Evolutionary conservation across 37 sponge, comb jelly and placozoan species (phyloP), one percentile per base, ranked within the genome.

Genomic region (Ephydatia muelleri): DNA sequence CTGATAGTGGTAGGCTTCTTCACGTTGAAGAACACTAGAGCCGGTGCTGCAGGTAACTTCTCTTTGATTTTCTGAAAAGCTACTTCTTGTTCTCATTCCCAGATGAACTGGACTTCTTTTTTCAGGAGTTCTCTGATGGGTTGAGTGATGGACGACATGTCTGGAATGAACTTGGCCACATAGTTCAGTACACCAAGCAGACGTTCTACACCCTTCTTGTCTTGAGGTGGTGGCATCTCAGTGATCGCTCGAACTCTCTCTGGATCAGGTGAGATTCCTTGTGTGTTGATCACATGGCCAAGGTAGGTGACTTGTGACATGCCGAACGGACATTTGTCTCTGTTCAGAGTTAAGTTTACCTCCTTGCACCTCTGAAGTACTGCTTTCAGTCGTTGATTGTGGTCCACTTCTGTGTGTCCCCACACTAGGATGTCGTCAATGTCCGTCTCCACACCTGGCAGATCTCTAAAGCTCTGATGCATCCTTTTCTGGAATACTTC

Each of bases 401-500:
- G 47, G 26, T 14, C 86, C 19, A 31, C 77, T 83, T 74, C 32
- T 35, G 49, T 48, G 16, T 35, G 23, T 47, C 36, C 83, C 25
- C 57, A 49, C 12, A 77, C 37, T 19, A 88, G 77, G 0, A 90
- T 81, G 38, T 85, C 91, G 65, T 74, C 82, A 29, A 76, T 82
- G 3, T 82, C 70, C 14, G 82, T 83, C 34, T 88, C 88, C 33
- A 88, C 78, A 19, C 83, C 88, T 28, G 69, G 48, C 21, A 89
- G 70, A 12, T 88, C 85, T 37, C 84, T 78, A 72, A 86, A 76
- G 29, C 84, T 3, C 47, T 84, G 73, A 34, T 82, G 78, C 85
- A 87, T 92, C 23, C 68, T 27, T 23, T 68, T 65, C 68, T 91
- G 87, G 73, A 91, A 83, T 3, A 83, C 84, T 66, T 87, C 92